These are phyloP conservation scores for Scaptomyza pallida DNA, from an alignment of 1,140 invertebrate genomes.

Conservation along the genomic window DNA sequence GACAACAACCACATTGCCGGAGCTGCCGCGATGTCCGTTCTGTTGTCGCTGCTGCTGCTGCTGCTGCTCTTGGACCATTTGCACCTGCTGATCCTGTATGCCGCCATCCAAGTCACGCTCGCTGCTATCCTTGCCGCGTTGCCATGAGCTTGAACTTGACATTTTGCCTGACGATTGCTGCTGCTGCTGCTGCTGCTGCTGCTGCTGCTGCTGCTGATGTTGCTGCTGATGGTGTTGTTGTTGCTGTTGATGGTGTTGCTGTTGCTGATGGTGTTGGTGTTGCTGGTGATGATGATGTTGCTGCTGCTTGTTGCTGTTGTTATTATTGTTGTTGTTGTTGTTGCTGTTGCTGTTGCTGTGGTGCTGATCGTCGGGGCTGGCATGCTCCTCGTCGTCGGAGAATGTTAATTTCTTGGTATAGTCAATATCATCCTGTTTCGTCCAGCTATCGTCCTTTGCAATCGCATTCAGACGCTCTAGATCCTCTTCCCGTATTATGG, in stretches of 20 bases:
- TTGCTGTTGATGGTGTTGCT: slow-evolving; percentile 29
- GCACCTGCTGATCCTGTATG: slow-evolving; percentile 38
- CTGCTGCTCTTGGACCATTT: slow-evolving; percentile 57
- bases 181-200: slow-evolving; percentile 39
- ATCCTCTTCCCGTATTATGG: slow-evolving; percentile 96
- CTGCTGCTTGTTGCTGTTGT: slow-evolving; percentile 36
- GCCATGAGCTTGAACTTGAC: slow-evolving; percentile 56
- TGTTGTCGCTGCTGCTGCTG: slow-evolving; percentile 82
- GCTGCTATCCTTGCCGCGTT: slow-evolving; percentile 76
- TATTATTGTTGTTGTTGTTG: slow-evolving; percentile 37
- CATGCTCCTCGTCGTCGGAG: slow-evolving; percentile 92
- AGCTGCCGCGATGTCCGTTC: slow-evolving; percentile 77
- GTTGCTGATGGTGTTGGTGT: slow-evolving; percentile 41
- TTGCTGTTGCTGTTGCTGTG: slow-evolving; percentile 44
- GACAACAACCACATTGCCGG: slow-evolving; percentile 56
- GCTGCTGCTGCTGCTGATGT: slow-evolving; percentile 40
- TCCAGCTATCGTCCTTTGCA: slow-evolving; percentile 94
- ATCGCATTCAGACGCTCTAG: slow-evolving; percentile 96
- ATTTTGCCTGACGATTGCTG: slow-evolving; percentile 47
- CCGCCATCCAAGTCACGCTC: slow-evolving; percentile 81
- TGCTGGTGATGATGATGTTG: slow-evolving; percentile 41
- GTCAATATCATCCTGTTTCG: slow-evolving; percentile 95
- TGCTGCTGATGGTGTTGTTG: slow-evolving; percentile 35
- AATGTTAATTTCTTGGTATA: slow-evolving; percentile 97
- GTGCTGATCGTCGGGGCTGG: slow-evolving; percentile 84